A percentile compares a stretch with the other conserved stretches of the same genome.
Evolutionary conservation across 2,113 vertebrate species (phyloP).

Genomic region (Brachionichthys hirsutus): DNA sequence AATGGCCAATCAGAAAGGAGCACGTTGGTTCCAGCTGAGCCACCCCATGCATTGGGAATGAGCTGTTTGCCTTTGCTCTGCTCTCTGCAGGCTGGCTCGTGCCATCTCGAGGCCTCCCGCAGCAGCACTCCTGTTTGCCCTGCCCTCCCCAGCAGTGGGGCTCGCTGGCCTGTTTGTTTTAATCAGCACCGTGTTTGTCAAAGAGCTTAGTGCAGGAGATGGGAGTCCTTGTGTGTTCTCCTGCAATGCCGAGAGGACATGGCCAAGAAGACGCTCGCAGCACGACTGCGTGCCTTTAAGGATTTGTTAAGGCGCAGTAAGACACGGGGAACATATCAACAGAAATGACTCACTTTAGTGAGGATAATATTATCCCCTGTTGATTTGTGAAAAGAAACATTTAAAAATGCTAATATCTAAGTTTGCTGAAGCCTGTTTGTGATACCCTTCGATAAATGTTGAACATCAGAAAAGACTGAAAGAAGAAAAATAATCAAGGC

Average conservation of each 20-base stretch:
- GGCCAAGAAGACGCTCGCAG: conserved; percentile 5
- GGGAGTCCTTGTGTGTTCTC: conserved; percentile 63
- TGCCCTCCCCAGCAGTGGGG: conserved; percentile 56
- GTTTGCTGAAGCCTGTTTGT: too few species aligned
- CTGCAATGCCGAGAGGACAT: conserved; percentile 39
- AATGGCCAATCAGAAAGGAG: too few species aligned
- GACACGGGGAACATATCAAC: not conserved
- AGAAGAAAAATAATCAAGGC: too few species aligned
- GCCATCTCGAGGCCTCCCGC: conserved; percentile 52
- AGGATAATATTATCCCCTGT: too few species aligned
- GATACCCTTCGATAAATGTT: too few species aligned
- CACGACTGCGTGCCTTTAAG: not conserved
- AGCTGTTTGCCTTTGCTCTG: conserved; percentile 28
- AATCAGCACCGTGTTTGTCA: conserved; percentile 76
- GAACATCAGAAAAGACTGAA: too few species aligned
- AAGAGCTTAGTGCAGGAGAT: conserved; percentile 69
- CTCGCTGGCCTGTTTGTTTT: conserved; percentile 73
- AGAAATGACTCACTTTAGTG: too few species aligned
- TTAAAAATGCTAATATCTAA: too few species aligned
- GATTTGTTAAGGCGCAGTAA: too few species aligned
- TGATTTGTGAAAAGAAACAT: too few species aligned
- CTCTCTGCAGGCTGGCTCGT: conserved; percentile 32
- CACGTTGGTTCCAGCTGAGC: too few species aligned
- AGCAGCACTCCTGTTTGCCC: conserved; percentile 61
- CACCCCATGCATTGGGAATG: not conserved